A percentile compares a stretch with the other conserved stretches of the same genome.
Evolutionary conservation across 92 coral and sea anemone species (phyloP).

Genomic region (Epizoanthus illoricatus): DNA sequence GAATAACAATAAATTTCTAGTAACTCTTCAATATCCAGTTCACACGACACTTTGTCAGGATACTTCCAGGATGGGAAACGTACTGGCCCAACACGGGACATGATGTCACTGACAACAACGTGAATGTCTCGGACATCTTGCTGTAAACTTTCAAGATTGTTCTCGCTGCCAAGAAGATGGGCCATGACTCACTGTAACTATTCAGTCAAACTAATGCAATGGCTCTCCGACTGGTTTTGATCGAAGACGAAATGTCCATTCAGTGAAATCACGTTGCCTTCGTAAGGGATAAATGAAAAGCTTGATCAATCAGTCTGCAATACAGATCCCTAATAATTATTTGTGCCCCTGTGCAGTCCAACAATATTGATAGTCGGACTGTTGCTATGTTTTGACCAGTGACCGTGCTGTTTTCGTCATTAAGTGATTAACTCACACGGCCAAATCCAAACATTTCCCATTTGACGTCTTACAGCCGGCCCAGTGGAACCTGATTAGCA

Average conservation of each 20-base stretch:
- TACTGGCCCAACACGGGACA: slow-evolving; percentile 87
- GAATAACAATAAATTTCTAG: slow-evolving; percentile 83
- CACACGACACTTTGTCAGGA: slow-evolving; percentile 94
- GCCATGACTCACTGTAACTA: slow-evolving; percentile 58
- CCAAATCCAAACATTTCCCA: too few relatives aligned
- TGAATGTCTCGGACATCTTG: slow-evolving; percentile 86
- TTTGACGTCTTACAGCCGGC: too few relatives aligned
- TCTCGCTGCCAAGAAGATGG: slow-evolving; percentile 87
- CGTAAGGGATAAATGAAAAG: too few relatives aligned
- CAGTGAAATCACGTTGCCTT: neutral
- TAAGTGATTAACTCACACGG: too few relatives aligned
- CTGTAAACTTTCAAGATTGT: slow-evolving; percentile 84
- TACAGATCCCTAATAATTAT: too few relatives aligned
- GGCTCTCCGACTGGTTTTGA: neutral
- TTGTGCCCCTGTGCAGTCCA: neutral
- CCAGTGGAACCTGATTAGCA: neutral
- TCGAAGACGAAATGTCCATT: neutral
- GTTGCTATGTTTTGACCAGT: slow-evolving; percentile 1
- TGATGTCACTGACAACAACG: slow-evolving; percentile 67
- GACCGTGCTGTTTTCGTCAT: too few relatives aligned
- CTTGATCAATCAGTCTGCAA: too few relatives aligned
- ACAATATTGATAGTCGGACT: neutral
- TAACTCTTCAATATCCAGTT: slow-evolving; percentile 87
- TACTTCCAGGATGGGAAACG: slow-evolving; percentile 98
- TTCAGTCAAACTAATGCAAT: neutral